phyloP scores from a whole-genome alignment of 2,888 invertebrate species.

The Stenolophus ochropezus region DNA sequence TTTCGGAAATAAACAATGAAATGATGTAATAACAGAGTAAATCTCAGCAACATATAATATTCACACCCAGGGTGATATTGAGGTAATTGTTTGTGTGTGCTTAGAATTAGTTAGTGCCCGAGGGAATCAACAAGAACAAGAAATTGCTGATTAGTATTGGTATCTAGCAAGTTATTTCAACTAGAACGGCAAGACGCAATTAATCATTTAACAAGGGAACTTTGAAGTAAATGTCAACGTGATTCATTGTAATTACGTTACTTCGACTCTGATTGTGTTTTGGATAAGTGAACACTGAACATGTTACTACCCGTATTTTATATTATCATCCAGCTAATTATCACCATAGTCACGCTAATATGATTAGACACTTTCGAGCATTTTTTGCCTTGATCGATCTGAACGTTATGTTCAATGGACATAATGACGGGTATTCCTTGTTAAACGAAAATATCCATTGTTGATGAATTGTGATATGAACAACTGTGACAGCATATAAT shows the following conservation, averaged over 20 bases:
- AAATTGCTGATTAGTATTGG: constrained; percentile 35
- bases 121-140: constrained; percentile 8
- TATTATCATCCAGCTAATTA: constrained; percentile 45
- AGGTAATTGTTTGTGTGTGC: constrained; percentile 14
- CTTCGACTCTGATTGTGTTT: constrained; percentile 34
- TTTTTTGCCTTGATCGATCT: constrained; percentile 10
- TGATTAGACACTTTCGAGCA: constrained; percentile 45
- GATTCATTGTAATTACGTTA: constrained; percentile 51
- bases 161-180: constrained; percentile 35
- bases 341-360: constrained; percentile 31
- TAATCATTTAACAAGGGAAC: constrained; percentile 49
- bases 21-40: not conserved
- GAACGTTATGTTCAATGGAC: not conserved
- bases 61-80: not conserved
- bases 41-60: not conserved
- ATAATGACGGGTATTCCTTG: not conserved
- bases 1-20: not conserved
- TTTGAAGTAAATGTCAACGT: constrained; percentile 47
- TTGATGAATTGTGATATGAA: not conserved
- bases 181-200: constrained; percentile 12
- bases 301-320: constrained; percentile 40
- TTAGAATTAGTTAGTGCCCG: not conserved
- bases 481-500: not conserved
- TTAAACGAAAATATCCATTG: not conserved
- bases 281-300: constrained; percentile 33